A percentile compares a stretch with the other conserved stretches of the same genome.
Evolutionary conservation across 2,113 vertebrate genomes (phyloP).

Genomic region (Colinus virginianus): DNA sequence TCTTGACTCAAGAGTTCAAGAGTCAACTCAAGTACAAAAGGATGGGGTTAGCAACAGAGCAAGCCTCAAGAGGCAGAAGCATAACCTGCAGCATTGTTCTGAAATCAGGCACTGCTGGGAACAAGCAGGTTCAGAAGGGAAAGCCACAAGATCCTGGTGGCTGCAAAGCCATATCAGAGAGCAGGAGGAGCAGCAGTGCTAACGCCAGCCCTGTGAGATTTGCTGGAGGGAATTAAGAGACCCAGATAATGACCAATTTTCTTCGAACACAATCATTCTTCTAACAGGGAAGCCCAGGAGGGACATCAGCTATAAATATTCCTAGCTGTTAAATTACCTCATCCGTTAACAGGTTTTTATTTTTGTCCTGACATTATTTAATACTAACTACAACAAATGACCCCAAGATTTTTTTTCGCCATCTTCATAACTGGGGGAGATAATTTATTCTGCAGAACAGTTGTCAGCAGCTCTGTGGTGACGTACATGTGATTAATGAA

Average conservation of each 20-base stretch:
- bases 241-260: neutral
- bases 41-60: neutral
- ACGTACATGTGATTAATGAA: neutral
- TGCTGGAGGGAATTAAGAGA: neutral
- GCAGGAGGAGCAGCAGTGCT: neutral
- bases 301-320: neutral
- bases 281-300: neutral
- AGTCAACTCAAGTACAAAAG: neutral
- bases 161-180: neutral
- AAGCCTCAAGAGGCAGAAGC: fast-evolving
- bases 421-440: neutral
- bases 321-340: slow-evolving; percentile 14
- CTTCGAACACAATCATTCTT: neutral
- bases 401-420: neutral
- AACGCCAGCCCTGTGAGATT: neutral
- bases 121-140: neutral
- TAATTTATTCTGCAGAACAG: neutral
- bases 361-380: slow-evolving; percentile 20
- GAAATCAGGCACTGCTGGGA: neutral
- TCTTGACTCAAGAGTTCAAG: neutral
- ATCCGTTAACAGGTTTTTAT: neutral
- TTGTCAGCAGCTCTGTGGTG: neutral
- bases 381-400: slow-evolving; percentile 5
- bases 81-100: neutral
- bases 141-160: neutral